Percentiles rank a stretch among this genome's conserved stretches.
Conservation (phyloP, 2,888 invertebrate genomes). For the Lepidocyrtoides sp. region DNA sequence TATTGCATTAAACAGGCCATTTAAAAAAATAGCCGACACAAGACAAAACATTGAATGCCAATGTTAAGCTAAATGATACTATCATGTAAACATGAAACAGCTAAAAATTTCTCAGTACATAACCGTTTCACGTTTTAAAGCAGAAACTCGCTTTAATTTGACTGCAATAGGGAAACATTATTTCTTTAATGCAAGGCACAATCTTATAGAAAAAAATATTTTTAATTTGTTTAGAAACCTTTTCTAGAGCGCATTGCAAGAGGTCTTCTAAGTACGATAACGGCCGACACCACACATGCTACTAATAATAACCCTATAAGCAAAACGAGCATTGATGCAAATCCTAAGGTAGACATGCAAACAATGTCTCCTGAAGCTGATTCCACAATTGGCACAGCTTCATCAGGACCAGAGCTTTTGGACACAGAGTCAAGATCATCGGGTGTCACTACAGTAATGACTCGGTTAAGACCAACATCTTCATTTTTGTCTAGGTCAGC, state of each 20-base stretch:
- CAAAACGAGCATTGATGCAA: conserved; percentile 94
- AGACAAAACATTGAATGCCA: conserved; percentile 14
- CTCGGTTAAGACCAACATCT: conserved; percentile 95
- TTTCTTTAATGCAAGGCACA: conserved; percentile 20
- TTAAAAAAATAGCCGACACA: background rate
- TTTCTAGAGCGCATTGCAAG: conserved; percentile 52
- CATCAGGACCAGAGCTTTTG: conserved; percentile 67
- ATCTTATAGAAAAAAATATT: background rate
- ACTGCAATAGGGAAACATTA: background rate
- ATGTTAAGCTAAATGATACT: background rate
- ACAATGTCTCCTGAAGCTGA: conserved; percentile 82
- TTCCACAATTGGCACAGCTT: conserved; percentile 83
- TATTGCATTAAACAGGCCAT: conserved; percentile 61
- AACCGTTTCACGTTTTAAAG: conserved; percentile 64
- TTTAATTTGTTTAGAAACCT: conserved; percentile 50
- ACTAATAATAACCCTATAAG: conserved; percentile 93
- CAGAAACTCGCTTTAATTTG: conserved; percentile 2
- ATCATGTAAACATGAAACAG: conserved; percentile 56
- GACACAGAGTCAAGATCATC: conserved; percentile 74
- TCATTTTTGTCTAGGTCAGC: conserved; percentile 87
- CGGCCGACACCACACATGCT: conserved; percentile 95
- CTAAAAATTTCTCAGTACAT: conserved; percentile 71
- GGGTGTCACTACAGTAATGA: conserved; percentile 94
- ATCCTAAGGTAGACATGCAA: conserved; percentile 93
- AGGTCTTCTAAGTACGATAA: conserved; percentile 92